Evolutionary conservation across 2,888 invertebrate genomes (phyloP).

Genomic region (Noctua pronuba): DNA sequence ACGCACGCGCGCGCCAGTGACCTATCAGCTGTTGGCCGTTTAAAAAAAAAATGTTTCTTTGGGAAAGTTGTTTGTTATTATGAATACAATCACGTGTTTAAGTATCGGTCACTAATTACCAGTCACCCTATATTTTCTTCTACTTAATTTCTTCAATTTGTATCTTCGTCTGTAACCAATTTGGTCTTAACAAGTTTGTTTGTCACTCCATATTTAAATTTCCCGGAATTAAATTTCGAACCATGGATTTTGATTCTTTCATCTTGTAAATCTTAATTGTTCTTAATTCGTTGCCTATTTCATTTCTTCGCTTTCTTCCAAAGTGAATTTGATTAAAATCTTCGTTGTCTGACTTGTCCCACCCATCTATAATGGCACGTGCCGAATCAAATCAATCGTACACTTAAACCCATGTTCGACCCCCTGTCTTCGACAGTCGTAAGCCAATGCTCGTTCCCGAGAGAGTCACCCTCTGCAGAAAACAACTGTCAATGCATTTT

Average conservation of each 20-base stretch:
- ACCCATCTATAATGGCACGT: slow-evolving; percentile 29
- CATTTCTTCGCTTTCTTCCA: neutral
- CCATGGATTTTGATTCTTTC: neutral
- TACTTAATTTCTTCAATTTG: neutral
- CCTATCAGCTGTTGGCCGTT: no score
- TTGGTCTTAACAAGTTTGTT: neutral
- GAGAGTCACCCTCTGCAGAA: slow-evolving; percentile 23
- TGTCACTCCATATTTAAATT: neutral
- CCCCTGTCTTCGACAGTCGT: slow-evolving; percentile 47
- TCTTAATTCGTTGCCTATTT: no score
- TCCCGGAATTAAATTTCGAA: neutral
- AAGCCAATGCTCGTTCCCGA: slow-evolving; percentile 31
- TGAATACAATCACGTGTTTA: no score
- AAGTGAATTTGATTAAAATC: slow-evolving; percentile 14
- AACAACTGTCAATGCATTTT: slow-evolving; percentile 50
- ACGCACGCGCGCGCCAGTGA: no score
- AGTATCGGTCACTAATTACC: no score
- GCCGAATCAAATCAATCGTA: slow-evolving; percentile 50
- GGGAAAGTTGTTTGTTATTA: no score
- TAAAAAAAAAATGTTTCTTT: no score
- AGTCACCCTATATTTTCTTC: neutral
- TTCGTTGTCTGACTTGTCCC: slow-evolving; percentile 11
- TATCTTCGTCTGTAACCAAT: neutral
- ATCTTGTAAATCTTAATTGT: neutral
- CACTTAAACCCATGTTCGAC: slow-evolving; percentile 46